Evolutionary conservation across 2,888 invertebrate species (phyloP).

Genomic region (Megamerina dolium): DNA sequence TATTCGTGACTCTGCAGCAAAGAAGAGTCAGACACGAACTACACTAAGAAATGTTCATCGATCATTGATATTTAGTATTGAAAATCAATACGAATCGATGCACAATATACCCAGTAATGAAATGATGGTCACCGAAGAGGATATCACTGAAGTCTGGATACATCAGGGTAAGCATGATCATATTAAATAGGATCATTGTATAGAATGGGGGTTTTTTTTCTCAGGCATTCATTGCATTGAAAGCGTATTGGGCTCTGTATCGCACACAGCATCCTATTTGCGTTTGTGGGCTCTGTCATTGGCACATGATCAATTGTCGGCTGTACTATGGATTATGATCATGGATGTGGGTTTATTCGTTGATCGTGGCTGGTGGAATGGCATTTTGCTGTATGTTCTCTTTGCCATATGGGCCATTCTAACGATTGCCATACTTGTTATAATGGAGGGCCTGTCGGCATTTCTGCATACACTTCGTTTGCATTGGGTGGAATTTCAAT

Average conservation of each 20-base stretch:
- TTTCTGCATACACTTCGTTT: constrained; percentile 97
- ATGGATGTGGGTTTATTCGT: constrained; percentile 64
- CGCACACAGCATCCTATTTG: constrained; percentile 97
- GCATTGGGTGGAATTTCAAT: constrained; percentile 98
- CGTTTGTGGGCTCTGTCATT: constrained; percentile 97
- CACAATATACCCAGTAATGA: too few species aligned
- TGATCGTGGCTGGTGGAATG: constrained; percentile 52
- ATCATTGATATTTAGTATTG: constrained; percentile 27
- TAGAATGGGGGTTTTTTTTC: not conserved
- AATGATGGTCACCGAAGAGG: too few species aligned
- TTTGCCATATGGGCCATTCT: constrained; percentile 88
- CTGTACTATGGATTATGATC: constrained; percentile 92
- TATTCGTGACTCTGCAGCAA: constrained; percentile 14
- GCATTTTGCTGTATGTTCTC: constrained; percentile 68
- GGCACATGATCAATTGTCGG: constrained; percentile 87
- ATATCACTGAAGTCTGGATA: constrained; percentile 37
- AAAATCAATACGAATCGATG: too few species aligned
- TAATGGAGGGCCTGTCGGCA: constrained; percentile 99
- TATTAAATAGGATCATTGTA: not conserved
- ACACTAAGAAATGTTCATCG: constrained; percentile 25
- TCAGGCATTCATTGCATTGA: constrained; percentile 54
- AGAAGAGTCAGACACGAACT: constrained; percentile 10
- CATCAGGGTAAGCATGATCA: constrained; percentile 28
- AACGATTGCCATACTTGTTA: constrained; percentile 88
- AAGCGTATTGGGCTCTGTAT: constrained; percentile 79